phyloP scores from a whole-genome alignment of 2,797 vertebrate species.

The Antennarius maculatus region DNA sequence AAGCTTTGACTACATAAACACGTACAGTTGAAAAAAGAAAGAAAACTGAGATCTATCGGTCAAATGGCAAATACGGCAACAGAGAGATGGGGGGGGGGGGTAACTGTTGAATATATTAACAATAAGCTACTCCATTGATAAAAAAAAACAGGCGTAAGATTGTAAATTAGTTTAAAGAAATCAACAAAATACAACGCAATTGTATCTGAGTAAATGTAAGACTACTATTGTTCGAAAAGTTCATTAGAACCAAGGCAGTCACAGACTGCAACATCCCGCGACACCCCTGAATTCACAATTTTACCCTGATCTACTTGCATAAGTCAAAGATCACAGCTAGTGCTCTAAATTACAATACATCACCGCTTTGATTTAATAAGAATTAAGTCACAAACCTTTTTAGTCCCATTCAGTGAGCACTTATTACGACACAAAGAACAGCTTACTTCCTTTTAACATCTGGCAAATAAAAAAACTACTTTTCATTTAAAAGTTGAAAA shows the following conservation, averaged over 20 bases:
- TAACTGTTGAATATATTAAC: neutral
- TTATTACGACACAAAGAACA: neutral
- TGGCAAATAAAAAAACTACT: neutral
- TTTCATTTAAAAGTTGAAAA: neutral
- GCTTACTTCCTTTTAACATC: neutral
- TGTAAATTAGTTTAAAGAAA: neutral
- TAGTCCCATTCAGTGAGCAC: constrained; percentile 65
- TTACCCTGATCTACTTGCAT: too few relatives aligned
- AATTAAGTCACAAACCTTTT: constrained; percentile 63
- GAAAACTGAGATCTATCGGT: too few relatives aligned
- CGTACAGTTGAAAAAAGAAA: too few relatives aligned
- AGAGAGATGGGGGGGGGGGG: neutral
- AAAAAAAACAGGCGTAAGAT: neutral
- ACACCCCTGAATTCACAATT: too few relatives aligned
- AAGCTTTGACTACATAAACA: neutral
- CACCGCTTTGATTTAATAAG: neutral
- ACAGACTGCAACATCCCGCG: too few relatives aligned
- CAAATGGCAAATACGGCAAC: neutral
- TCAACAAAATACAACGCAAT: neutral
- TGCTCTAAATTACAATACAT: too few relatives aligned
- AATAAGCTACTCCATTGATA: neutral
- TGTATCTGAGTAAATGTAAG: neutral
- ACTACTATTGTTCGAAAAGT: neutral
- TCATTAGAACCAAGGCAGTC: too few relatives aligned
- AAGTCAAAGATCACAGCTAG: too few relatives aligned